A percentile compares a stretch with the other conserved stretches of the same genome.
Evolutionary conservation across 37 sponge, comb jelly and placozoan species (phyloP).

Genomic region (Oscarella lobularis): DNA sequence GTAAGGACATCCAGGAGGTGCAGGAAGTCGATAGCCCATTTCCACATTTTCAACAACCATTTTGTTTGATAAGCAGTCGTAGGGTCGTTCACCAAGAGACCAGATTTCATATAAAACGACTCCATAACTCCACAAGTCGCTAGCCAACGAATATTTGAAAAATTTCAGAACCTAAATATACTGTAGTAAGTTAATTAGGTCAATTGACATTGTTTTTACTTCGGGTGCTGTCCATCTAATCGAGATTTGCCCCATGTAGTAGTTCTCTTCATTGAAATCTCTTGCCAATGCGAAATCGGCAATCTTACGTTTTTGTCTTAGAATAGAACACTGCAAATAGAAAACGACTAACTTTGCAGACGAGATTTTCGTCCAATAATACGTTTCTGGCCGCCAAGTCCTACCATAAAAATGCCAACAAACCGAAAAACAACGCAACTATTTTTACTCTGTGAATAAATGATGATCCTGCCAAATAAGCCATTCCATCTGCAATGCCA

Average conservation of each 20-base stretch:
- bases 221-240: background rate
- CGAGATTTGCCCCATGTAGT: background rate
- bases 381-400: background rate
- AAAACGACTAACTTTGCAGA: background rate
- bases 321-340: no score
- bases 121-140: conserved; percentile 2
- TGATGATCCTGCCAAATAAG: background rate
- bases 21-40: background rate
- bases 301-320: no score
- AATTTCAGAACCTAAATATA: background rate
- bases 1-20: background rate
- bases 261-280: background rate
- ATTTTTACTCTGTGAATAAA: background rate
- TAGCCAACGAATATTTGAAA: background rate
- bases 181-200: background rate
- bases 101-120: background rate
- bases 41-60: background rate
- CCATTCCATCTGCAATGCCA: background rate
- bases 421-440: background rate
- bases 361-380: background rate
- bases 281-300: background rate
- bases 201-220: background rate
- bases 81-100: background rate
- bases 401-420: background rate
- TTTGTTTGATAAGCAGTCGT: background rate